A percentile compares a stretch with the other conserved stretches of the same genome.
Conservation (phyloP, 1,140 invertebrate species). For the Rhyzopertha dominica region DNA sequence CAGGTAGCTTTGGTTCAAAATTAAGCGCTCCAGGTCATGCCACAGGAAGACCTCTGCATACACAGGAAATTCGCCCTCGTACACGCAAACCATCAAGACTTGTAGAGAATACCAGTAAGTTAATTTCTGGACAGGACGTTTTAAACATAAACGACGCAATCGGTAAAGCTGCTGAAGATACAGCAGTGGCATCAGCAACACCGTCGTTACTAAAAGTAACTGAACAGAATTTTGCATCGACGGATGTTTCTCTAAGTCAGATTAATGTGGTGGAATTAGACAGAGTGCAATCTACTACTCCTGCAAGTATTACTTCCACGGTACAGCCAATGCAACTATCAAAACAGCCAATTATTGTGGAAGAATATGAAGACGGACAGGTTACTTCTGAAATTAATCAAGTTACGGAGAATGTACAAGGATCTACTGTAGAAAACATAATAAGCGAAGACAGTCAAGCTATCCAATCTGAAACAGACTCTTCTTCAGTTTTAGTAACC, state of each 20-base stretch:
- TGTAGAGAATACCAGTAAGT: constrained; percentile 51
- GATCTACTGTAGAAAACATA: background rate
- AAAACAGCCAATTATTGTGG: background rate
- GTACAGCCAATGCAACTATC: background rate
- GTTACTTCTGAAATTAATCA: background rate
- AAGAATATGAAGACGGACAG: background rate
- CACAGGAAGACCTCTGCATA: too few species aligned
- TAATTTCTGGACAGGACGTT: constrained; percentile 53
- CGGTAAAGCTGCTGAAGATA: constrained; percentile 5
- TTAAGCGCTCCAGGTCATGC: too few species aligned
- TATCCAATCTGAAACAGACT: constrained; percentile 42
- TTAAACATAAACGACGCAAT: constrained; percentile 51
- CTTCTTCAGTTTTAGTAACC: constrained; percentile 47
- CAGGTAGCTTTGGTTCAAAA: too few species aligned
- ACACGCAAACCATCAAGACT: constrained; percentile 33
- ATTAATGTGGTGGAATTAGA: too few species aligned
- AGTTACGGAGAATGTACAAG: constrained; percentile 2
- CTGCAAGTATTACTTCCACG: too few species aligned
- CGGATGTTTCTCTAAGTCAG: background rate
- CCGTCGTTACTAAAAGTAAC: background rate
- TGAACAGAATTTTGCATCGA: background rate
- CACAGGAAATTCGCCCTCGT: too few species aligned
- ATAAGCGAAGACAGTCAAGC: too few species aligned
- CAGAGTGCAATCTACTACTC: too few species aligned
- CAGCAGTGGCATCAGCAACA: background rate